phyloP scores from a whole-genome alignment of 1,140 invertebrate genomes.

The Leptestheria dahalacensis region DNA sequence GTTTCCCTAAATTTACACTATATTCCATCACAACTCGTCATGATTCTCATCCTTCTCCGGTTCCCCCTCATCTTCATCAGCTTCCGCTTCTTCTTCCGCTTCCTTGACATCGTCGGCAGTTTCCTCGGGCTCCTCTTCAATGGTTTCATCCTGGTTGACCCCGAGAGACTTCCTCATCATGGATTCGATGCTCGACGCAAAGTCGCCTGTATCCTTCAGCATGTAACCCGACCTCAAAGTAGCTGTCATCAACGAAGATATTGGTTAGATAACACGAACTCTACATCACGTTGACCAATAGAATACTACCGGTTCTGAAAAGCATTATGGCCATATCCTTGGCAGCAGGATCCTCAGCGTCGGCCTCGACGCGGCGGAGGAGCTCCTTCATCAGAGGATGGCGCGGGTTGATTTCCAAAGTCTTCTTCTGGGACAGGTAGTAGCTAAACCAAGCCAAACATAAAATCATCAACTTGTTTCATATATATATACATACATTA shows the following conservation, averaged over 20 bases:
- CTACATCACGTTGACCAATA: too few relatives aligned
- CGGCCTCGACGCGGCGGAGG: conserved; percentile 59
- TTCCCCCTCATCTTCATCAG: conserved; percentile 20
- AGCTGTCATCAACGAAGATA: conserved; percentile 36
- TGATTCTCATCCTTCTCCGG: background rate
- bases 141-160: conserved; percentile 53
- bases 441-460: conserved; percentile 38
- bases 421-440: conserved; percentile 94
- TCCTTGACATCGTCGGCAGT: conserved; percentile 18
- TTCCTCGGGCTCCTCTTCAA: conserved; percentile 22
- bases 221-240: conserved; percentile 82
- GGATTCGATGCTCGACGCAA: conserved; percentile 73
- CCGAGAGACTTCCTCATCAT: conserved; percentile 68
- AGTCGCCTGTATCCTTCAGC: conserved; percentile 68
- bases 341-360: conserved; percentile 61
- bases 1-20: background rate
- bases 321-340: conserved; percentile 80
- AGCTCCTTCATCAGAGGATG: conserved; percentile 92
- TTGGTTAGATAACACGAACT: background rate
- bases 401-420: conserved; percentile 90
- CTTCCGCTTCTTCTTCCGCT: conserved; percentile 20
- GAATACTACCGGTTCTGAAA: conserved; percentile 70
- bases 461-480: background rate
- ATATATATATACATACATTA: background rate
- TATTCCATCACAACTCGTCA: background rate